phyloP scores from a whole-genome alignment of 2,797 vertebrate genomes.

The Acrossocheilus fasciatus region DNA sequence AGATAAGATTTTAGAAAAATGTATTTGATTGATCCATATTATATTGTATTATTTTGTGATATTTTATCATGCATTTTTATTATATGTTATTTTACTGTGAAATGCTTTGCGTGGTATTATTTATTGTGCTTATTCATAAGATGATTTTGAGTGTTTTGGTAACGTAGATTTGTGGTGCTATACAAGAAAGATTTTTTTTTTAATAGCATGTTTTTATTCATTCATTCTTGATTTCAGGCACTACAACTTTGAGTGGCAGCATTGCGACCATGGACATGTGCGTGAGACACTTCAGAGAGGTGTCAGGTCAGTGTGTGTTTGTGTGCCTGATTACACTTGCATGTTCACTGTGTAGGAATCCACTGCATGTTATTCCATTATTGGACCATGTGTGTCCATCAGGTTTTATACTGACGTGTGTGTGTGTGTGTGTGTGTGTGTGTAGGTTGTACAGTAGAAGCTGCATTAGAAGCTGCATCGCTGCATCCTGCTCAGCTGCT shows the following conservation, averaged over 20 bases:
- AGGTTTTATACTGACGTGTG: constrained; percentile 13
- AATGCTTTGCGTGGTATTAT: neutral
- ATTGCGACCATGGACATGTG: constrained; percentile 95
- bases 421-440: too few relatives aligned
- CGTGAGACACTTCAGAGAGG: constrained; percentile 89
- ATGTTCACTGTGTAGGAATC: neutral
- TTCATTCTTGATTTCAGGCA: constrained; percentile 77
- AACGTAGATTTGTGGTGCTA: neutral
- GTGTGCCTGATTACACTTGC: neutral
- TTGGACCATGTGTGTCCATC: neutral
- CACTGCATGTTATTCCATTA: neutral
- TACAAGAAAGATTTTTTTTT: neutral
- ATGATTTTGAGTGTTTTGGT: neutral
- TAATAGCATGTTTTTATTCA: neutral
- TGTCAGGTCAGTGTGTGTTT: constrained; percentile 79
- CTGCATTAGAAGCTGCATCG: constrained; percentile 89
- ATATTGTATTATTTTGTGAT: neutral
- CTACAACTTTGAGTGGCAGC: constrained; percentile 89
- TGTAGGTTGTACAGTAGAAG: constrained; percentile 87
- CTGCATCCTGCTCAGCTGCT: constrained; percentile 92
- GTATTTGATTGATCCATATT: neutral
- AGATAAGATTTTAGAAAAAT: neutral
- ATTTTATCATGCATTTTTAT: neutral
- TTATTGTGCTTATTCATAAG: neutral
- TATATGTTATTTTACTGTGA: neutral